These are phyloP conservation scores for Rhinogobius similis DNA, from an alignment of 2,113 vertebrate genomes.

Conservation along the genomic window DNA sequence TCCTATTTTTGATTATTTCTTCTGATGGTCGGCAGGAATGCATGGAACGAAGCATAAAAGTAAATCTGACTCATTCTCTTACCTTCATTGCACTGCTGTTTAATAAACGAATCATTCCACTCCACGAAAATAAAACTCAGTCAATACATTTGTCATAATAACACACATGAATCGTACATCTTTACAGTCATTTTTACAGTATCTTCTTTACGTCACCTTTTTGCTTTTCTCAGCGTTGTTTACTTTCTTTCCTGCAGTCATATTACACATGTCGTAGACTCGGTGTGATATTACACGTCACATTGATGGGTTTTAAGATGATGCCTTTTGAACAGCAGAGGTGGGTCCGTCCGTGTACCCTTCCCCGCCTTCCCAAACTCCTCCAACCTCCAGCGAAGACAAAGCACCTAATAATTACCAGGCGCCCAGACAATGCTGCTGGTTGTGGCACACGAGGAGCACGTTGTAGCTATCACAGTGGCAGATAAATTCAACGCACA, in stretches of 20 bases:
- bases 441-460: conserved; percentile 78
- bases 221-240: conserved; percentile 7
- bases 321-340: conserved; percentile 48
- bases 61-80: too few species aligned
- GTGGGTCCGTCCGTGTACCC: conserved; percentile 28
- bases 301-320: conserved; percentile 5
- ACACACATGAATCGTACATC: background rate
- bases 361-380: conserved; percentile 53
- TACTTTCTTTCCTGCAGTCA: background rate
- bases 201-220: background rate
- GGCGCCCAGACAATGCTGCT: conserved; percentile 79
- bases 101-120: too few species aligned
- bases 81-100: too few species aligned
- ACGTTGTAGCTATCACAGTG: conserved; percentile 94
- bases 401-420: conserved; percentile 94
- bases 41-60: too few species aligned
- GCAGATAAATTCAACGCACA: conserved; percentile 99
- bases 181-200: too few species aligned
- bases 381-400: conserved; percentile 83
- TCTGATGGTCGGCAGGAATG: too few species aligned
- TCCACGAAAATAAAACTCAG: too few species aligned
- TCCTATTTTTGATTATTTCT: too few species aligned
- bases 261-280: conserved; percentile 12
- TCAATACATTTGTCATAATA: too few species aligned
- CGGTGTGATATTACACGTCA: conserved; percentile 9